These are phyloP conservation scores for Urophycis tenuis DNA, from an alignment of 2,797 vertebrate species.

Conservation along the genomic window DNA sequence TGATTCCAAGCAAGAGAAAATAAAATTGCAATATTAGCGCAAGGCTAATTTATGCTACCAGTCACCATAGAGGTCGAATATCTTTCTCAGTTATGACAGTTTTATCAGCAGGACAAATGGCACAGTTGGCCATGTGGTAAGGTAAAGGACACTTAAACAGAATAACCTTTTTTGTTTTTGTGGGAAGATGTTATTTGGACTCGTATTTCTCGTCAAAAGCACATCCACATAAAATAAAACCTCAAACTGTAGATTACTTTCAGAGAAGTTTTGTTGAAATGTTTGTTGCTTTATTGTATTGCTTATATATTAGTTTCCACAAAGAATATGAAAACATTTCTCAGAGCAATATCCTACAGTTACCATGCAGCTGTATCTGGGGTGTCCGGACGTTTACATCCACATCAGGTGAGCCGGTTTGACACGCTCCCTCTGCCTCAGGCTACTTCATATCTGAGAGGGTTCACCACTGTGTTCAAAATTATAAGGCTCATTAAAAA, in stretches of 20 bases:
- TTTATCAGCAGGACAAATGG: conserved; percentile 75
- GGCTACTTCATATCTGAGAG: conserved; percentile 62
- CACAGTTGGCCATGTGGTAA: conserved; percentile 55
- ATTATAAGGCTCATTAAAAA: conserved; percentile 72
- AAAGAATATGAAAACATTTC: conserved; percentile 3
- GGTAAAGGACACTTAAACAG: conserved; percentile 59
- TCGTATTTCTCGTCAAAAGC: conserved; percentile 30
- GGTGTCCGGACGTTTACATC: conserved; percentile 18
- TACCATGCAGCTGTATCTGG: not conserved
- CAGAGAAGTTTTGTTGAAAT: not conserved
- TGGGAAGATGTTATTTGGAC: conserved; percentile 54
- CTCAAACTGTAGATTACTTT: conserved; percentile 2
- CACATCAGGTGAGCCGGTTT: conserved; percentile 56
- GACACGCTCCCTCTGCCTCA: conserved; percentile 59
- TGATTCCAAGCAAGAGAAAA: conserved; percentile 66
- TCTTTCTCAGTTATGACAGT: conserved; percentile 68
- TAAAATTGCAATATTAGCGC: conserved; percentile 69
- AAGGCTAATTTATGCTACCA: conserved; percentile 72
- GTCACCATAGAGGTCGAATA: conserved; percentile 69
- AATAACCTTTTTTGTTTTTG: conserved; percentile 57
- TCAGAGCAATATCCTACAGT: not conserved
- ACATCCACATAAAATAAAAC: not conserved
- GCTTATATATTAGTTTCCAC: not conserved
- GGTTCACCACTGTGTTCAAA: conserved; percentile 62
- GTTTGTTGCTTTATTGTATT: not conserved